Base-by-base conservation (phyloP, 2,888 invertebrate genomes). In the Agrotis segetum region DNA sequence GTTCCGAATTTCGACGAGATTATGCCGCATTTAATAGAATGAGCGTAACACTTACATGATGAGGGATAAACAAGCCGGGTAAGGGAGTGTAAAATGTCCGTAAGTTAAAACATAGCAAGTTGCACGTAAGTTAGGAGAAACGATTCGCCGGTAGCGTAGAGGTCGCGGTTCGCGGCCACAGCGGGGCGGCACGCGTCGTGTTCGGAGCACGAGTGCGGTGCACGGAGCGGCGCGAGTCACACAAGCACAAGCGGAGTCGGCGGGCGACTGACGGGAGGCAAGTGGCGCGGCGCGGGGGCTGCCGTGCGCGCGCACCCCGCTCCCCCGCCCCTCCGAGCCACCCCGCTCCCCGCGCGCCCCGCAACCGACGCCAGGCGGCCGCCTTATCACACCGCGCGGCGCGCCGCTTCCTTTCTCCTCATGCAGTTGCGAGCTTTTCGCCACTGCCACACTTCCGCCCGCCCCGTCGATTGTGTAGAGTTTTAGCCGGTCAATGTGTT, bases 141-240 rank as follows among this genome's bases (percentile, higher is more conserved):
- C 92, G 93, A 88, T 92, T 96, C 93, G 96, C 95, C 96, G 96
- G 96, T 96, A 96, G 96, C 94, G 93, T 92, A 96, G 96, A 96
- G 94, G 96, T 96, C 96, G 96, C 96, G 96, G 96, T 96, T 96
- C 95, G 96, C 96, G 96, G 96, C 96, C 96, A 96, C 96, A 95
- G 96, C 88, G 92, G 93, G 94, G 94, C 92, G 95, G 95, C 95
- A 92, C 96, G 95, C 95, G 96, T 96, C 96, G 96, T 95, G 95
- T 88, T 96, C 95, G 93, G 95, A 87, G 93, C 95, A 95, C 96
- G 95, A 96, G 95, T 96, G 96, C 95, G 92, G 95, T 95, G 95
- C 92, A 95, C 96, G 91, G 95, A 96, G 96, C 95, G 89, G 95
- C 95, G 96, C 96, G 96, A 96, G 91, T 95, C 96, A 95, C 95